These are phyloP conservation scores for Desmophyllum pertusum DNA, from an alignment of 92 coral and sea anemone species.

Conservation along the genomic window DNA sequence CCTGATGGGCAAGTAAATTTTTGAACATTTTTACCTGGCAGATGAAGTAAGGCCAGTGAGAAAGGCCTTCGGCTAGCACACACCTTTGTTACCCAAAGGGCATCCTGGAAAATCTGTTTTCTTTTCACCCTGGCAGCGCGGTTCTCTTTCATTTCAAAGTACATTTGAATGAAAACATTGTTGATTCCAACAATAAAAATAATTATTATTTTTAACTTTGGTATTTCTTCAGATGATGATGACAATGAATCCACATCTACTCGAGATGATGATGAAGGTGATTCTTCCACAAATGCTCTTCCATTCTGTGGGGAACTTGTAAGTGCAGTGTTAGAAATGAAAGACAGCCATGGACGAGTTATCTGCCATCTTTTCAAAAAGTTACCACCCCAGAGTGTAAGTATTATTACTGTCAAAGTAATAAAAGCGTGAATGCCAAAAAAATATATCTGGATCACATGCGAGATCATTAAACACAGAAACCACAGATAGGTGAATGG, in stretches of 20 bases:
- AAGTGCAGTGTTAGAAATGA: conserved; percentile 89
- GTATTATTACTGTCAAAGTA: not conserved
- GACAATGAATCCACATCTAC: conserved; percentile 73
- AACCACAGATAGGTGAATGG: no score
- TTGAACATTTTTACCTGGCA: no score
- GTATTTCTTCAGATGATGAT: conserved; percentile 66
- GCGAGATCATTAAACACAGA: not conserved
- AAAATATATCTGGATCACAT: no score
- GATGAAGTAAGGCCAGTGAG: no score
- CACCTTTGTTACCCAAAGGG: no score
- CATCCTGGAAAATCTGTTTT: no score
- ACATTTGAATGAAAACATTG: not conserved
- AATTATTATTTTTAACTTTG: not conserved
- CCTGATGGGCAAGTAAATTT: no score
- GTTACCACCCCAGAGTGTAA: conserved; percentile 91
- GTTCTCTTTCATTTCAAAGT: no score
- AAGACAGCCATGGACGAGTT: conserved; percentile 85
- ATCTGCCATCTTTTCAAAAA: conserved; percentile 93
- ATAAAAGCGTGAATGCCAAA: no score
- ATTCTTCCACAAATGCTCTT: conserved; percentile 44
- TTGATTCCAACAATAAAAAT: not conserved
- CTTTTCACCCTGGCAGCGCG: no score
- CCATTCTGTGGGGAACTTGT: conserved; percentile 84
- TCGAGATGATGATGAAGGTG: conserved; percentile 73
- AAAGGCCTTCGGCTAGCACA: no score